Evolutionary conservation across 2,113 vertebrate species (phyloP), one percentile per base, ranked within the genome.

Genomic region (Enhydra lutris): DNA sequence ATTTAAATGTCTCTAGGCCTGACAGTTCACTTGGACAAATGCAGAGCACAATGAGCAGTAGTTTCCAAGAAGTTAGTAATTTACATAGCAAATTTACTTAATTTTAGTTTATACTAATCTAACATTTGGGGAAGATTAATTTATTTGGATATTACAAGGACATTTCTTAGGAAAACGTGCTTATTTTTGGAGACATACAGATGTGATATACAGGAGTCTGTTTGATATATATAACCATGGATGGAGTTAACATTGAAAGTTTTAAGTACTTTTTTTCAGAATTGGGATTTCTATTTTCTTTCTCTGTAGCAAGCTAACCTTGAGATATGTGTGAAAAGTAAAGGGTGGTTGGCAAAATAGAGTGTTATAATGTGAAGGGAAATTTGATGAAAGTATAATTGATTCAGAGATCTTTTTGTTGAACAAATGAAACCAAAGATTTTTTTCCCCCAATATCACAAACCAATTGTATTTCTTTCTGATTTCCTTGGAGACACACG

Each of bases 401-500:
- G 86, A 12, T 97, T 97, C 78, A 36, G 61, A 89, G 57, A 55
- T 91, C 97, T 91, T 87, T 87, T 76, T 98, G 82, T 98, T 57
- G 83, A 98, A 94, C 57, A 97, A 98, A 98, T 94, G 74, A 97
- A 71, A 71, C 45, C 83, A 97, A 96, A 76, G n/a, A 96, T 86
- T 61, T 93, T 93, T 94, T 88, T 7, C 67, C 63, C 24, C 82
- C 59, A 98, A 69, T 47, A 97, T 78, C 85, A 93, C 82, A 96
- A 63, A 97, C 84, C 96, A 97, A 98, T 92, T 97, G 78, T 71
- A 95, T 95, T 98, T 96, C 36, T 59, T 98, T 81, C 36, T 80
- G 80, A 95, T 97, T 93, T 97, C 74, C 86, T 97, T 91, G 93
- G 96, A 98, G 83, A 93, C 76, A 95, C 74, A 71, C 34, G 52